A percentile compares a stretch with the other conserved stretches of the same genome.
Evolutionary conservation across 2,888 invertebrate species (phyloP).

Genomic region (Gari tellinella): DNA sequence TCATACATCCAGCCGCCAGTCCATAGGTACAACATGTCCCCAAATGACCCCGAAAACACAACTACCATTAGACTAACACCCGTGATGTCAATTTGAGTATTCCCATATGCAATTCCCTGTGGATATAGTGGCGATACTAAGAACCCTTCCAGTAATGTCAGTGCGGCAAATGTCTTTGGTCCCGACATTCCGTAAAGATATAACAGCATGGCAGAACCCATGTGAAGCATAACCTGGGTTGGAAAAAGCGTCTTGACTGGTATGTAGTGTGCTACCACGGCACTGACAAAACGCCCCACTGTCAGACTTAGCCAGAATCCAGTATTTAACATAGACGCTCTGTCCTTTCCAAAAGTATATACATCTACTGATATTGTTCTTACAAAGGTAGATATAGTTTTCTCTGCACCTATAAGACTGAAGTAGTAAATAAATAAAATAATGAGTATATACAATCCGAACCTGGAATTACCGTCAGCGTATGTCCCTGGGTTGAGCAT

Average conservation of each 20-base stretch:
- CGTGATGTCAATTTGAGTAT: slow-evolving; percentile 30
- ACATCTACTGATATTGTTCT: slow-evolving; percentile 37
- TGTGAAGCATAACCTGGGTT: slow-evolving; percentile 4
- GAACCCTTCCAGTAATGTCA: slow-evolving; percentile 35
- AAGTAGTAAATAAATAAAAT: slow-evolving; percentile 20
- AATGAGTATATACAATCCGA: slow-evolving; percentile 23
- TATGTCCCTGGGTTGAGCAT: slow-evolving; percentile 41
- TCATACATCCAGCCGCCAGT: slow-evolving; percentile 38
- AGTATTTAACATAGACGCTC: slow-evolving; percentile 37
- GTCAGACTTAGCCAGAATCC: slow-evolving; percentile 34
- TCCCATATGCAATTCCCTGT: slow-evolving; percentile 35
- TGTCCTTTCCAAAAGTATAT: slow-evolving; percentile 20
- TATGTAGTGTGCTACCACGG: slow-evolving; percentile 1
- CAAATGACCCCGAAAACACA: slow-evolving; percentile 38
- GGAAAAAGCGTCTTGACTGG: slow-evolving; percentile 9
- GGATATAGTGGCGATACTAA: slow-evolving; percentile 41
- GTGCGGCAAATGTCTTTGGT: slow-evolving; percentile 12
- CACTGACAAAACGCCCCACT: slow-evolving; percentile 7
- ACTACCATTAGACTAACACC: slow-evolving; percentile 42
- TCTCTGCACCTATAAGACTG: slow-evolving; percentile 20
- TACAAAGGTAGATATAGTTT: slow-evolving; percentile 30
- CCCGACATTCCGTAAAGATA: slow-evolving; percentile 1
- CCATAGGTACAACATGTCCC: slow-evolving; percentile 39
- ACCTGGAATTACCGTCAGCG: slow-evolving; percentile 25
- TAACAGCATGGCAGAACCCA: background rate